A percentile compares a stretch with the other conserved stretches of the same genome.
phyloP scores from a whole-genome alignment of 2,888 invertebrate species.

The Chouioia cunea region DNA sequence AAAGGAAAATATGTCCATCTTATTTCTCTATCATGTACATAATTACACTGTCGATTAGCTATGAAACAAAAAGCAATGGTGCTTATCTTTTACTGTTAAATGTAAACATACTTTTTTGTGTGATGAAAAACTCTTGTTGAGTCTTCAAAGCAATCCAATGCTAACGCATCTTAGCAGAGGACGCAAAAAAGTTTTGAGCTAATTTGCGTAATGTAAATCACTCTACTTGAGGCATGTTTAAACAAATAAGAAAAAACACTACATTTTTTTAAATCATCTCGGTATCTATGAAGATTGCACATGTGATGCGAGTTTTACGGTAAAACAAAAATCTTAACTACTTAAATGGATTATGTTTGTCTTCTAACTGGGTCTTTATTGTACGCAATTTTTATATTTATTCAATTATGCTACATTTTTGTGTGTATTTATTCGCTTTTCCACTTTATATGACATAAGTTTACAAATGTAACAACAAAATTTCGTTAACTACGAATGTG shows the following conservation, averaged over 20 bases:
- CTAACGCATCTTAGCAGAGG: neutral
- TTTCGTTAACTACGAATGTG: constrained; percentile 16
- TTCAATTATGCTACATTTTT: constrained; percentile 44
- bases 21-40: constrained; percentile 43
- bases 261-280: constrained; percentile 14
- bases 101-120: constrained; percentile 19
- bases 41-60: constrained; percentile 40
- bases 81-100: constrained; percentile 13
- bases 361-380: constrained; percentile 22
- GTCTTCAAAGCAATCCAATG: neutral
- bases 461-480: constrained; percentile 28
- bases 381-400: constrained; percentile 39
- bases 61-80: constrained; percentile 33
- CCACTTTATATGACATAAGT: constrained; percentile 13
- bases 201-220: neutral
- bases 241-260: constrained; percentile 3
- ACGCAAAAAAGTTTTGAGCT: constrained; percentile 9
- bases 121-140: neutral
- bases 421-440: constrained; percentile 20
- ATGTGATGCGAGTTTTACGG: constrained; percentile 18
- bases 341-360: neutral
- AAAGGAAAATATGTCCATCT: constrained; percentile 42
- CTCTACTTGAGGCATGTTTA: constrained; percentile 4
- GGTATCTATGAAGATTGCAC: constrained; percentile 41
- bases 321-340: constrained; percentile 6